These are phyloP conservation scores for Sandelia bainsii DNA, from an alignment of 2,797 vertebrate species.

Conservation along the genomic window DNA sequence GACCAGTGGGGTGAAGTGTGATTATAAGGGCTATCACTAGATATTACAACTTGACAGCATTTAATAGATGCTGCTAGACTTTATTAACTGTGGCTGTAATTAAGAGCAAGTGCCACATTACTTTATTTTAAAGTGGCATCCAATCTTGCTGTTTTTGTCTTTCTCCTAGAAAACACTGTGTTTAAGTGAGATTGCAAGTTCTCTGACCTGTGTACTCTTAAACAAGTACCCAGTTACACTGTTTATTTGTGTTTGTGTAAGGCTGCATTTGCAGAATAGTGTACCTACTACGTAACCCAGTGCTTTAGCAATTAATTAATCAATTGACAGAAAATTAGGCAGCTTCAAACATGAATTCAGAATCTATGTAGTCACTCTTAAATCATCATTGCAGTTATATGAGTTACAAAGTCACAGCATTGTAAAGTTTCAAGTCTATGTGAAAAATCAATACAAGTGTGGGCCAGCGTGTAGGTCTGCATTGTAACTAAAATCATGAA, in stretches of 20 bases:
- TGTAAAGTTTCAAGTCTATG: background rate
- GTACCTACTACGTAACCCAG: background rate
- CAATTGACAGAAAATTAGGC: background rate
- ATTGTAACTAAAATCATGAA: slow-evolving; percentile 42
- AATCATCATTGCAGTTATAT: background rate
- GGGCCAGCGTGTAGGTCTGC: slow-evolving; percentile 17
- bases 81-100: slow-evolving; percentile 61
- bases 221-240: background rate
- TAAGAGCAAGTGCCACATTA: slow-evolving; percentile 44
- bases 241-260: background rate
- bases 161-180: background rate
- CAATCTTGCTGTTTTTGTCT: slow-evolving; percentile 9
- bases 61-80: slow-evolving; percentile 54
- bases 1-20: slow-evolving; percentile 39
- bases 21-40: slow-evolving; percentile 56
- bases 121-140: slow-evolving; percentile 33
- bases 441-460: slow-evolving; percentile 17
- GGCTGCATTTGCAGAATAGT: background rate
- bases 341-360: background rate
- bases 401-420: background rate
- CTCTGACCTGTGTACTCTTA: slow-evolving; percentile 4
- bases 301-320: slow-evolving; percentile 3
- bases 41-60: slow-evolving; percentile 48
- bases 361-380: too few relatives aligned
- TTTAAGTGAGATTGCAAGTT: slow-evolving; percentile 18